Conservation (phyloP, 2,797 vertebrate species). For the Scomberomorus guttatus region DNA sequence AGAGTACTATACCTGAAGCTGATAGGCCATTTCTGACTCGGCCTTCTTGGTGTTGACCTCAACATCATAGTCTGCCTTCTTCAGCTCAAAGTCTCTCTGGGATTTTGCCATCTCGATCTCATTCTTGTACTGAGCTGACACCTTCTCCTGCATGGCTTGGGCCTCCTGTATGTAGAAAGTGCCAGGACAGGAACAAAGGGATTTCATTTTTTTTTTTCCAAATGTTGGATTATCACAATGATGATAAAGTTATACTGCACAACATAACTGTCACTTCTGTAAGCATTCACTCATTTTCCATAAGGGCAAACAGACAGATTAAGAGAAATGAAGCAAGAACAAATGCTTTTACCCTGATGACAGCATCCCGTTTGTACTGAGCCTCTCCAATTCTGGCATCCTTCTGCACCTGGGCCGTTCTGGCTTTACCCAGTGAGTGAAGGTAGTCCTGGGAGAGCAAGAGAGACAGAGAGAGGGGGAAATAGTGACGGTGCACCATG, state of each 20-base stretch:
- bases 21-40: slow-evolving; percentile 94
- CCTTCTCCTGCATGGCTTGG: slow-evolving; percentile 92
- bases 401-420: slow-evolving; percentile 94
- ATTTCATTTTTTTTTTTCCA: not conserved
- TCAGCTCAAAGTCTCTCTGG: slow-evolving; percentile 94
- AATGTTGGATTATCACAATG: not conserved
- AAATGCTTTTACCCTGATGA: slow-evolving; percentile 87
- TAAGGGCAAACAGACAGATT: not conserved
- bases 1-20: slow-evolving; percentile 89
- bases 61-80: slow-evolving; percentile 91
- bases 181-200: not conserved
- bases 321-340: not conserved
- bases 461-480: not conserved
- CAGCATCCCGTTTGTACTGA: slow-evolving; percentile 93
- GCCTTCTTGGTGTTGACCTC: slow-evolving; percentile 95
- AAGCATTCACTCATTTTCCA: not conserved
- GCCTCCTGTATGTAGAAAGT: slow-evolving; percentile 85
- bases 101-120: slow-evolving; percentile 96
- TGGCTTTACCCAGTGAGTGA: slow-evolving; percentile 92
- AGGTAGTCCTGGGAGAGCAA: slow-evolving; percentile 88
- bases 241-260: no score
- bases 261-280: no score
- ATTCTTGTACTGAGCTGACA: slow-evolving; percentile 94
- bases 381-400: slow-evolving; percentile 96
- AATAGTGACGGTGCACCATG: slow-evolving; percentile 5